A percentile compares a stretch with the other conserved stretches of the same genome.
phyloP scores from a whole-genome alignment of 2,888 invertebrate species.

The Xylophagus ater region DNA sequence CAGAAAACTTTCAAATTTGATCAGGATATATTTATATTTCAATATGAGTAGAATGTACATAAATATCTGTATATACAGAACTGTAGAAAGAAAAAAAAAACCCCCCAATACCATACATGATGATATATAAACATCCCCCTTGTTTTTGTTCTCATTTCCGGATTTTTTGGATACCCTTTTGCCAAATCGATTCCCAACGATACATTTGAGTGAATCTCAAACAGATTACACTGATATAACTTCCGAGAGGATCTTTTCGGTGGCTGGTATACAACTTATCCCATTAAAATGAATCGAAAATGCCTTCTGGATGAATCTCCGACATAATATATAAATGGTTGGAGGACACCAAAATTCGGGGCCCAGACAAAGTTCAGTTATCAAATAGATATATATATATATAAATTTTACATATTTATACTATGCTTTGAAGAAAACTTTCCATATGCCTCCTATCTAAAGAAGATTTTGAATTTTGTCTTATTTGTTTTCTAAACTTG shows the following conservation, averaged over 20 bases:
- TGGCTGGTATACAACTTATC: conserved; percentile 6
- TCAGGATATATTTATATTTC: too few relatives aligned
- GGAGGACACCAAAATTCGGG: too few relatives aligned
- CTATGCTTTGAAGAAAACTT: not conserved
- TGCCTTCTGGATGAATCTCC: conserved; percentile 9
- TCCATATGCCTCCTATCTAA: not conserved
- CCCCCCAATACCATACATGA: too few relatives aligned
- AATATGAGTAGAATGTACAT: too few relatives aligned
- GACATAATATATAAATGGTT: conserved; percentile 7
- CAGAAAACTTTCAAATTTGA: too few relatives aligned
- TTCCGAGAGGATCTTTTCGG: too few relatives aligned
- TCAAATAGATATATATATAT: conserved; percentile 1
- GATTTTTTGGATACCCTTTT: too few relatives aligned
- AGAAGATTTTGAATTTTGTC: not conserved
- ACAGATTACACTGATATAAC: conserved; percentile 11
- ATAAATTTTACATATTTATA: not conserved
- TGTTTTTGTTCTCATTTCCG: too few relatives aligned
- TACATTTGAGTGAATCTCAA: conserved; percentile 10
- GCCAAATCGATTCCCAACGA: conserved; percentile 2
- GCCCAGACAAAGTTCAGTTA: conserved; percentile 2
- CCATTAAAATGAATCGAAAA: conserved; percentile 10
- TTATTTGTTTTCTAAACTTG: conserved; percentile 10
- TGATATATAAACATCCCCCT: too few relatives aligned
- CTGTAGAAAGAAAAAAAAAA: too few relatives aligned
- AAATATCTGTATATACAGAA: too few relatives aligned